Conservation (phyloP, 2,113 vertebrate genomes). For the Cephalopholis sonnerati region DNA sequence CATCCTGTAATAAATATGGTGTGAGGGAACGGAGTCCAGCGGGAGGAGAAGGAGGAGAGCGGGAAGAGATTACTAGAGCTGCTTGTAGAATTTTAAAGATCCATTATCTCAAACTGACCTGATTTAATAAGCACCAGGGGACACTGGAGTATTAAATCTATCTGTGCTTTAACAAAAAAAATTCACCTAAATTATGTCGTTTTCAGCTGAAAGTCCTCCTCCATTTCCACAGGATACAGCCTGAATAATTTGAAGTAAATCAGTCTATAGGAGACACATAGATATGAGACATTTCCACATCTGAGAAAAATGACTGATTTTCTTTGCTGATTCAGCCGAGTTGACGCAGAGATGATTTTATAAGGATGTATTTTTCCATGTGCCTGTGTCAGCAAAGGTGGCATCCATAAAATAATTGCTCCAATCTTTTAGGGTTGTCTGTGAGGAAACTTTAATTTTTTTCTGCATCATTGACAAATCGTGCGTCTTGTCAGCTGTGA, state of each 20-base stretch:
- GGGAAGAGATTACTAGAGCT: conserved; percentile 67
- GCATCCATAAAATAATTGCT: conserved; percentile 57
- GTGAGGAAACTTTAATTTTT: conserved; percentile 39
- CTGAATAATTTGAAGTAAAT: conserved; percentile 58
- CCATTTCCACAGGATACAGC: conserved; percentile 7
- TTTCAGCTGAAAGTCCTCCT: conserved; percentile 60
- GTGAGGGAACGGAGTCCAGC: conserved; percentile 59
- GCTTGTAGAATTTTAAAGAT: conserved; percentile 82
- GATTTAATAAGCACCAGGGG: conserved; percentile 79
- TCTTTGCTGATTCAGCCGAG: conserved; percentile 67
- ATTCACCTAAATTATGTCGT: conserved; percentile 74
- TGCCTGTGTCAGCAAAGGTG: conserved; percentile 66
- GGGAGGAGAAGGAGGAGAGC: conserved; percentile 54
- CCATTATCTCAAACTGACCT: conserved; percentile 80
- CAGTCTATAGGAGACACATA: conserved; percentile 34
- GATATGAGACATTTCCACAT: conserved; percentile 43
- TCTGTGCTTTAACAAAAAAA: conserved; percentile 77
- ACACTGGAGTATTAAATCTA: conserved; percentile 74
- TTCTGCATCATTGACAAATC: conserved; percentile 61
- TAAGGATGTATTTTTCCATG: conserved; percentile 44
- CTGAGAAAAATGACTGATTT: conserved; percentile 44
- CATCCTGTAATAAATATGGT: conserved; percentile 71
- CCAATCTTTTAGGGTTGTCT: conserved; percentile 42
- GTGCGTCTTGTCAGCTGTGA: conserved; percentile 37
- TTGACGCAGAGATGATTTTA: conserved; percentile 53